Conservation (phyloP, 1,140 invertebrate species). For the Plectrocnemia conspersa region DNA sequence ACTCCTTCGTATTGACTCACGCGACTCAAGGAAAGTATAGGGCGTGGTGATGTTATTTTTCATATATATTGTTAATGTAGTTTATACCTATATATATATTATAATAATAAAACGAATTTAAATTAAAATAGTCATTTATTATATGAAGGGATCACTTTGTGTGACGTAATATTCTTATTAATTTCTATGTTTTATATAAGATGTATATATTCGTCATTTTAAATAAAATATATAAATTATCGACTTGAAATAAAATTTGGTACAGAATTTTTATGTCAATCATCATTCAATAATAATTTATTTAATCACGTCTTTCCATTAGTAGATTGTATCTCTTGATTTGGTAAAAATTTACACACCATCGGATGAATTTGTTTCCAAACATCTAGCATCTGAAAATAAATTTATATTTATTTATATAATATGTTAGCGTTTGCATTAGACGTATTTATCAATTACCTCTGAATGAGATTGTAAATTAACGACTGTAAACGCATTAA, state of each 20-base stretch:
- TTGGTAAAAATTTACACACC: slow-evolving; percentile 53
- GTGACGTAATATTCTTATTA: not conserved
- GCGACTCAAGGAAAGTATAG: slow-evolving; percentile 54
- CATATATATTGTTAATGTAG: not conserved
- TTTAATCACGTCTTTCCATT: slow-evolving; percentile 40
- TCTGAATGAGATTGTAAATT: slow-evolving; percentile 60
- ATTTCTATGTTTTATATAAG: too few relatives aligned
- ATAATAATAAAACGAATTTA: not conserved
- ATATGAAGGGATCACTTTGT: not conserved
- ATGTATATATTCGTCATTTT: not conserved
- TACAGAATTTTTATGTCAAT: not conserved
- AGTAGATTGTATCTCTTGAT: slow-evolving; percentile 42
- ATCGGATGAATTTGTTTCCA: slow-evolving; percentile 56
- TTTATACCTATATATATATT: not conserved
- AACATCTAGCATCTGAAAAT: slow-evolving; percentile 52
- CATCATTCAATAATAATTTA: not conserved
- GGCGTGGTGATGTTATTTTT: slow-evolving; percentile 43
- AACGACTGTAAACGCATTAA: slow-evolving; percentile 58
- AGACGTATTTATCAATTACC: slow-evolving; percentile 45
- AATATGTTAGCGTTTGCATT: too few relatives aligned
- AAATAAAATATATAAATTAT: not conserved
- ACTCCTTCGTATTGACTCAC: slow-evolving; percentile 63
- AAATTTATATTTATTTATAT: slow-evolving; percentile 7
- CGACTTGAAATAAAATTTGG: not conserved
- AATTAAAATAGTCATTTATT: not conserved